These are phyloP conservation scores for Rhynchotus rufescens DNA, from an alignment of 2,797 vertebrate species.

Conservation along the genomic window DNA sequence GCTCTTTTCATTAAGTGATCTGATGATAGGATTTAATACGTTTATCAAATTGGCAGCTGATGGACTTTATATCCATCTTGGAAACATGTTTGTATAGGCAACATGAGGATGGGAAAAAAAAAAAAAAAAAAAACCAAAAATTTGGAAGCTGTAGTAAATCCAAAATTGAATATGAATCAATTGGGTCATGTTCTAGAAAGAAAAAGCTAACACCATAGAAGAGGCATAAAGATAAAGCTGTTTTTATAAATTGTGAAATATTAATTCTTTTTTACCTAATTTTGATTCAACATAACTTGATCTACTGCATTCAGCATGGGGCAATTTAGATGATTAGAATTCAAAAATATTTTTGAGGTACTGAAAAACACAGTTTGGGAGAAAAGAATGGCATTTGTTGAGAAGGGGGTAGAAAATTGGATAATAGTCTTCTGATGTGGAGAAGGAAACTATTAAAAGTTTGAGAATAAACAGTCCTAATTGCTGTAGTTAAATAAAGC, in stretches of 20 bases:
- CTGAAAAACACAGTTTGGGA: background rate
- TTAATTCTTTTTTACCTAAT: background rate
- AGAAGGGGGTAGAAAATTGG: background rate
- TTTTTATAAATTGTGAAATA: background rate
- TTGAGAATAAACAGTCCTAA: background rate
- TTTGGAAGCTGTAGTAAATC: background rate
- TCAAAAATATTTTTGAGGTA: background rate
- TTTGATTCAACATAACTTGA: background rate
- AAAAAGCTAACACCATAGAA: background rate
- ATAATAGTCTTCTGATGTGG: background rate
- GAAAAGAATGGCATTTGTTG: background rate
- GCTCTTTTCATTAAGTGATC: background rate
- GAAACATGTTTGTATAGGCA: background rate
- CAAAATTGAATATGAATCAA: background rate
- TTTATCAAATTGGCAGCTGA: background rate
- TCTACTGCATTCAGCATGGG: background rate
- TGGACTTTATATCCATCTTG: background rate
- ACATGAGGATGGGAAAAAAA: rapidly evolving
- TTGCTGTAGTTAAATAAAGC: background rate
- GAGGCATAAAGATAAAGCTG: background rate
- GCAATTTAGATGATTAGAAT: background rate
- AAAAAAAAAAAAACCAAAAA: background rate
- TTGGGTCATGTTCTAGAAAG: background rate
- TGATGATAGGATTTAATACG: background rate
- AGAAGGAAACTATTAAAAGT: background rate